Base-by-base conservation (phyloP, 2,888 invertebrate genomes). In the Lobophora halterata region DNA sequence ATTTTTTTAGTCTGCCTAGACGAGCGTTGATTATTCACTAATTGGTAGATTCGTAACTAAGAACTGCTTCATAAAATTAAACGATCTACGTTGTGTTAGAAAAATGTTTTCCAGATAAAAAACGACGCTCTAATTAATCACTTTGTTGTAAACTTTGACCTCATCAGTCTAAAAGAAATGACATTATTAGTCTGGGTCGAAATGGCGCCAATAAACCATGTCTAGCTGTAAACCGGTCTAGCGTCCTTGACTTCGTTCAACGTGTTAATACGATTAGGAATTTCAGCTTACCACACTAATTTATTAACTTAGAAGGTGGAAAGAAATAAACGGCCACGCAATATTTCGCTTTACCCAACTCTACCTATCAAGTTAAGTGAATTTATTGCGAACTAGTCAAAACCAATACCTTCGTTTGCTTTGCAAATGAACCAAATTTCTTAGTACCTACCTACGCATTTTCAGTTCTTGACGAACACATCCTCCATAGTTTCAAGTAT, bases 181-280 rank as follows among this genome's bases (percentile, higher is more conserved):
- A n/a, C n/a, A n/a, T n/a, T n/a, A 32, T 26, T 13, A 18, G 10
- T 28, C 12, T 20, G n/a, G 7, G 28, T 23, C 27, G 9, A 8
- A 29, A 31, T 37, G 12, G 21, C 14, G 19, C n/a, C 18, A 21
- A 31, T 27, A 19, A 39, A 35, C 7, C 16, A 5, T 14, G 12
- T 13, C 16, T 17, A 34, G 19, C 28, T 16, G 31, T 35, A 27
- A 39, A 41, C 33, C 28, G 20, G 49, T 44, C 41, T 46, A n/a
- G 25, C 26, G 46, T 37, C 51, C 51, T 52, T 52, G 51, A 32
- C 41, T 42, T 45, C 28, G 36, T 26, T 18, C 17, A 17, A 13
- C 26, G 46, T 46, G 31, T 17, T 43, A 38, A 41, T 36, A 25
- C 32, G 37, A 46, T 51, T 38, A 49, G 23, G 18, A 21, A 34